Evolutionary conservation across 1,140 invertebrate genomes (phyloP).

Genomic region (Babylonia areolata): DNA sequence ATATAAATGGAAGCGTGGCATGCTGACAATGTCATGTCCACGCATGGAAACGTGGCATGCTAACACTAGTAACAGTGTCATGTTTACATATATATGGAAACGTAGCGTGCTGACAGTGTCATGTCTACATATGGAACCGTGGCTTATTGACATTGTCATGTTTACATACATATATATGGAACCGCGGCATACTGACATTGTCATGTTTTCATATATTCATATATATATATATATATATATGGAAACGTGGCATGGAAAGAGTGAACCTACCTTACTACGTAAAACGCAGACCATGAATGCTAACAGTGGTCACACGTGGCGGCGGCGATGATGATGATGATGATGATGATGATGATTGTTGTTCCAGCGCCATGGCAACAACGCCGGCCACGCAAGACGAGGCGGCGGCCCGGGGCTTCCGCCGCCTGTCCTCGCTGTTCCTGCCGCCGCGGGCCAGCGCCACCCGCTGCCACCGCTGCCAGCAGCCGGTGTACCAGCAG

Average conservation of each 20-base stretch:
- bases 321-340: background rate
- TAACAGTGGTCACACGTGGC: background rate
- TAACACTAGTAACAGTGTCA: too few species aligned
- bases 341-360: background rate
- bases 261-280: too few species aligned
- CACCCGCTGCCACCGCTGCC: conserved; percentile 73
- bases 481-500: conserved; percentile 78
- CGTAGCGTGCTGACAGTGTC: background rate
- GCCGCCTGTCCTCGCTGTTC: conserved; percentile 64
- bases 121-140: too few species aligned
- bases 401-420: conserved; percentile 60
- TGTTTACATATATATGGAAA: background rate
- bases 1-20: background rate
- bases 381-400: conserved; percentile 32
- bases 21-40: too few species aligned
- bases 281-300: too few species aligned
- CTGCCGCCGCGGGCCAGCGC: conserved; percentile 53
- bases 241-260: background rate
- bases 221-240: background rate
- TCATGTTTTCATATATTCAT: too few species aligned
- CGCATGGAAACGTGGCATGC: too few species aligned
- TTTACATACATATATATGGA: too few species aligned
- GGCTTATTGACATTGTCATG: too few species aligned
- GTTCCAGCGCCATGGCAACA: background rate
- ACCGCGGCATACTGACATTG: too few species aligned